These are phyloP conservation scores for Ophion ventricosus DNA, from an alignment of 2,888 invertebrate genomes.

Conservation along the genomic window DNA sequence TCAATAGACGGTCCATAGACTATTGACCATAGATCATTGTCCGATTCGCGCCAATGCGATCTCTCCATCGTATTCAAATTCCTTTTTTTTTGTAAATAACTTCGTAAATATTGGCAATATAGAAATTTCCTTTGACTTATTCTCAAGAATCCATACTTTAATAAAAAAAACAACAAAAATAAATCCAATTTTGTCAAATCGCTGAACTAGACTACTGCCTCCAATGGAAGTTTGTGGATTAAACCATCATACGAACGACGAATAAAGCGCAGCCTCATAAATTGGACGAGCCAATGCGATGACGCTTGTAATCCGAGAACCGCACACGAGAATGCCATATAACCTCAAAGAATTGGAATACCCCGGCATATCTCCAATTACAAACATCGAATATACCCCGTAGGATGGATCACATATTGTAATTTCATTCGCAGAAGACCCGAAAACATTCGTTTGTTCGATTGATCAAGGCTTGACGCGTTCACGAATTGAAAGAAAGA, in stretches of 20 bases:
- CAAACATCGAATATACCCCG: conserved; percentile 27
- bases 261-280: conserved; percentile 16
- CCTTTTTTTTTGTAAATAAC: too few relatives aligned
- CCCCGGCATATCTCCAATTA: conserved; percentile 62
- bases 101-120: too few relatives aligned
- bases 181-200: too few relatives aligned
- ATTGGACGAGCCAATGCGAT: conserved; percentile 7
- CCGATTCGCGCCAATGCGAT: too few relatives aligned
- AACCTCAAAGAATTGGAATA: conserved; percentile 43
- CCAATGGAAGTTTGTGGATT: too few relatives aligned
- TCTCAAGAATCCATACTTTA: too few relatives aligned
- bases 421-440: conserved; percentile 43
- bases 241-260: neutral
- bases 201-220: too few relatives aligned
- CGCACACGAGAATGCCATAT: conserved; percentile 37
- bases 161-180: too few relatives aligned
- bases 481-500: conserved; percentile 23
- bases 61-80: too few relatives aligned
- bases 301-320: conserved; percentile 51
- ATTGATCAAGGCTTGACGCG: conserved; percentile 26
- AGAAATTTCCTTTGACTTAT: too few relatives aligned
- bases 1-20: too few relatives aligned
- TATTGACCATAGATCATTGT: too few relatives aligned
- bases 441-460: conserved; percentile 50
- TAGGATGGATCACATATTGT: conserved; percentile 18